A percentile compares a stretch with the other conserved stretches of the same genome.
Evolutionary conservation across 2,888 invertebrate genomes (phyloP).

Genomic region (Caenorhabditis sulstoni): DNA sequence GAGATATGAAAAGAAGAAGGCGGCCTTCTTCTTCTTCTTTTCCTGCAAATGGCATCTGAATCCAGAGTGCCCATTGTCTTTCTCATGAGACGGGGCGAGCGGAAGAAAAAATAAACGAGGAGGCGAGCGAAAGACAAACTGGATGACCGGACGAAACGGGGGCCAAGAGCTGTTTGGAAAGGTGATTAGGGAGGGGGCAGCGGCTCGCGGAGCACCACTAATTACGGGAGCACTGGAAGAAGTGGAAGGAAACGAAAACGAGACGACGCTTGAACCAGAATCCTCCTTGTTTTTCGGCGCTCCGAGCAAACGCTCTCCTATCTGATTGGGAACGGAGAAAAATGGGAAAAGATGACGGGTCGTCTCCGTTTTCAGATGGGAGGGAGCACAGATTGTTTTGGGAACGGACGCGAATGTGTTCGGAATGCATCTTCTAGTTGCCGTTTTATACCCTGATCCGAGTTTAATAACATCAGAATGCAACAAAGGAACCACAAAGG

Average conservation of each 20-base stretch:
- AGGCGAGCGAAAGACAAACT: constrained; percentile 7
- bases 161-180: constrained; percentile 21
- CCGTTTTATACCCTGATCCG: background rate
- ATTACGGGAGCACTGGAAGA: constrained; percentile 11
- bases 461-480: background rate
- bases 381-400: too few species aligned
- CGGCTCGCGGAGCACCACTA: constrained; percentile 4
- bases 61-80: constrained; percentile 13
- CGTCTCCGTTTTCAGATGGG: too few species aligned
- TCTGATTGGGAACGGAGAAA: too few species aligned
- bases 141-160: constrained; percentile 27
- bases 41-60: constrained; percentile 54
- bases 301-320: too few species aligned
- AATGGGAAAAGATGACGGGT: too few species aligned
- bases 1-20: constrained; percentile 1
- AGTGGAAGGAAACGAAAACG: too few species aligned
- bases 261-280: background rate
- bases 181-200: constrained; percentile 30
- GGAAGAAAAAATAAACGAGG: constrained; percentile 31
- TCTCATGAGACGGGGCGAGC: too few species aligned
- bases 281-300: too few species aligned
- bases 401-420: background rate
- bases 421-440: too few species aligned
- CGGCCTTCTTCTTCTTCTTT: too few species aligned
- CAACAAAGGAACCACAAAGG: too few species aligned